Conservation (phyloP, 2,888 invertebrate genomes). For the Teinopalpus imperialis region DNA sequence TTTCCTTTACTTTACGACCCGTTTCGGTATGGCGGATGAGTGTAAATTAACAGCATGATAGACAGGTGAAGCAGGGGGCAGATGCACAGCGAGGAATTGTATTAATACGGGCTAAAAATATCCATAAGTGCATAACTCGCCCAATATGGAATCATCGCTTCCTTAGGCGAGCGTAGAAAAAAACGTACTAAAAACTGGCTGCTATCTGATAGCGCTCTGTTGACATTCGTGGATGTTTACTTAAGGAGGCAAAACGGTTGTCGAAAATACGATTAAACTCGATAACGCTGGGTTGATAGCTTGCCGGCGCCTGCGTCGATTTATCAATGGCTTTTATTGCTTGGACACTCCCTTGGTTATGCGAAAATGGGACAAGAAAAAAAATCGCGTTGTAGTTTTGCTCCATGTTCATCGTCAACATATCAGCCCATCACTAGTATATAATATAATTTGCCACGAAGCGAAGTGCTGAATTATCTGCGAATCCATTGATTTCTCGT, state of each 20-base stretch:
- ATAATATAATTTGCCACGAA: too few relatives aligned
- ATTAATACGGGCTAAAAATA: slow-evolving; percentile 74
- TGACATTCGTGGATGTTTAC: slow-evolving; percentile 74
- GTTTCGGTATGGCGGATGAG: slow-evolving; percentile 48
- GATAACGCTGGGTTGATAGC: slow-evolving; percentile 71
- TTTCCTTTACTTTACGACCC: slow-evolving; percentile 64
- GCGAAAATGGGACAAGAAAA: too few relatives aligned
- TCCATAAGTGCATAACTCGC: slow-evolving; percentile 44
- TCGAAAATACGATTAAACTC: slow-evolving; percentile 70
- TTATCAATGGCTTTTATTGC: slow-evolving; percentile 63
- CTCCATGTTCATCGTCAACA: too few relatives aligned
- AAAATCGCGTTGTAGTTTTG: too few relatives aligned
- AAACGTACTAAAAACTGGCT: slow-evolving; percentile 59
- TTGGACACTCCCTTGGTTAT: slow-evolving; percentile 46
- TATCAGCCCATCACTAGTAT: too few relatives aligned
- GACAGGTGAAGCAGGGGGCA: slow-evolving; percentile 73
- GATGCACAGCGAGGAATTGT: slow-evolving; percentile 64
- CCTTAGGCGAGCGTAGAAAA: slow-evolving; percentile 45
- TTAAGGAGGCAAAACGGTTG: slow-evolving; percentile 78
- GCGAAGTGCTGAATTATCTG: too few relatives aligned
- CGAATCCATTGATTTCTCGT: too few relatives aligned
- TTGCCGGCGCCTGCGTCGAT: slow-evolving; percentile 61
- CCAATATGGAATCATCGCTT: slow-evolving; percentile 60
- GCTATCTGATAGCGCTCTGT: slow-evolving; percentile 73
- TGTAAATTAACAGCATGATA: slow-evolving; percentile 70